Evolutionary conservation across 2,113 vertebrate species (phyloP).

Genomic region (Lathamus discolor): DNA sequence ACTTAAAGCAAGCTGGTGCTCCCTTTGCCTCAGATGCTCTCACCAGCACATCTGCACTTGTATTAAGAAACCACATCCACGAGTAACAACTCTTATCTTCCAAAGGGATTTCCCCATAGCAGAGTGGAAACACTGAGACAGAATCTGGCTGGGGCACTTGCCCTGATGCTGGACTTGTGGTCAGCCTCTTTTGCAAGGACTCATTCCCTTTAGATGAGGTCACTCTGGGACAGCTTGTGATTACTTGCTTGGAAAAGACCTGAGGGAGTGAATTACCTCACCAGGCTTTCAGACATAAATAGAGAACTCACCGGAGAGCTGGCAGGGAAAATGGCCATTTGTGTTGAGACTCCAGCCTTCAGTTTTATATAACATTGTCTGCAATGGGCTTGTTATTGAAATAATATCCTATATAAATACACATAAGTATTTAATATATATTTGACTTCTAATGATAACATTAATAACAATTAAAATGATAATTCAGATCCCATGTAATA

Average conservation of each 20-base stretch:
- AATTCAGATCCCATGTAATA: not conserved
- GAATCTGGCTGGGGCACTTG: not conserved
- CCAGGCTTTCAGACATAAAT: not conserved
- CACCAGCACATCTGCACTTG: not conserved
- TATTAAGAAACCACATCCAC: not conserved
- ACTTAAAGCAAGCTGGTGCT: not conserved
- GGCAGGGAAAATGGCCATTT: not conserved
- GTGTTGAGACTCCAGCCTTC: not conserved
- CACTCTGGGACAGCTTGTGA: not conserved
- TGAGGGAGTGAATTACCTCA: not conserved
- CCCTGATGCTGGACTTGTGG: not conserved
- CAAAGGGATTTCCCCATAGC: not conserved
- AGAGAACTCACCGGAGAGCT: not conserved
- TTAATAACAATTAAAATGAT: not conserved
- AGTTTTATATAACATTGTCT: not conserved
- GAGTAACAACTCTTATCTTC: not conserved
- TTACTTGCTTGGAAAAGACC: not conserved
- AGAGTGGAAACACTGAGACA: not conserved
- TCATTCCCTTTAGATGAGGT: not conserved
- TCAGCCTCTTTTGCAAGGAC: not conserved
- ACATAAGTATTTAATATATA: not conserved
- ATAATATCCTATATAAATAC: not conserved
- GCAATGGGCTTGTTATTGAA: not conserved
- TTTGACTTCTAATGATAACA: not conserved
- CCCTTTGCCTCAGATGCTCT: not conserved